Conservation (phyloP, 2,888 invertebrate species). For the Tenthredo amoena region DNA sequence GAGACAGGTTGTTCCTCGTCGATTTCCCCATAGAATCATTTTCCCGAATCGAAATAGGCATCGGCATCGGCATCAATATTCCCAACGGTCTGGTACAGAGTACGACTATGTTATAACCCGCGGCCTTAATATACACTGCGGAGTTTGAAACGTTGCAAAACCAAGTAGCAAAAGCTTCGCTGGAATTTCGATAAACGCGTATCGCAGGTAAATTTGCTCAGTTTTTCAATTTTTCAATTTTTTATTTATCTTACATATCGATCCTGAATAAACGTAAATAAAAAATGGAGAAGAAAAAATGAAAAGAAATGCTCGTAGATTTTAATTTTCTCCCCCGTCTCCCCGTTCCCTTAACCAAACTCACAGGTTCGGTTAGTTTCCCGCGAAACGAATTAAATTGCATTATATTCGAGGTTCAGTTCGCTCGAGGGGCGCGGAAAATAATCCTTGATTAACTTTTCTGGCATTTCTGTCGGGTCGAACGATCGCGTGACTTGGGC, state of each 20-base stretch:
- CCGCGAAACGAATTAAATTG: conserved; percentile 41
- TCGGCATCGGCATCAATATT: conserved; percentile 23
- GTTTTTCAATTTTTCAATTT: background rate
- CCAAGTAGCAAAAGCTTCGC: background rate
- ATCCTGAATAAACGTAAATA: background rate
- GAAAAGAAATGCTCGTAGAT: background rate
- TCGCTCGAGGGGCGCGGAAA: conserved; percentile 21
- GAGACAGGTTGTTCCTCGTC: background rate
- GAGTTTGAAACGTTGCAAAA: background rate
- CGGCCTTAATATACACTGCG: background rate
- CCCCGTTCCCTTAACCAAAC: background rate
- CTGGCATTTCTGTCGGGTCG: conserved; percentile 38
- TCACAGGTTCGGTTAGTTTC: conserved; percentile 9
- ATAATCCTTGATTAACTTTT: conserved; percentile 53
- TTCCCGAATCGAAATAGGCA: background rate
- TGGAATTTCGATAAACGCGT: conserved; percentile 13
- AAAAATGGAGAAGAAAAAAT: background rate
- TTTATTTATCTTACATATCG: background rate
- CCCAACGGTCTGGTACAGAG: background rate
- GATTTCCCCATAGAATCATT: conserved; percentile 9
- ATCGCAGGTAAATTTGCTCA: background rate
- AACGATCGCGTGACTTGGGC: conserved; percentile 50
- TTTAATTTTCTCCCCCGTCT: conserved; percentile 4
- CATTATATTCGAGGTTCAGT: conserved; percentile 33
- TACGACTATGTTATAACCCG: background rate